Evolutionary conservation across 2,113 vertebrate species (phyloP).

Genomic region (Lagopus leucura): DNA sequence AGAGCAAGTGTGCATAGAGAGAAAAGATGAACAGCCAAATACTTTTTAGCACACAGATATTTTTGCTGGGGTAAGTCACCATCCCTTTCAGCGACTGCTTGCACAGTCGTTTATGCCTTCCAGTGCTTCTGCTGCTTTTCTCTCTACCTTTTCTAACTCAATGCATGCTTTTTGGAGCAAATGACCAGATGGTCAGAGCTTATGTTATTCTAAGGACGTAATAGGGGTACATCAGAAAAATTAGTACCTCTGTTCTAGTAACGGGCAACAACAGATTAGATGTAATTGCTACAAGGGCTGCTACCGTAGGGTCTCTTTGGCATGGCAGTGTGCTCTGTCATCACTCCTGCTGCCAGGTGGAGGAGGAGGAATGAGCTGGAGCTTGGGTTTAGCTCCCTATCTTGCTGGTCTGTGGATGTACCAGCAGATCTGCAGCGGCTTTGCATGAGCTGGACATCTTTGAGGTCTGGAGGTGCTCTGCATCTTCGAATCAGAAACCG

Average conservation of each 20-base stretch:
- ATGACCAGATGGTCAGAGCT: constrained; percentile 55
- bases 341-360: not conserved
- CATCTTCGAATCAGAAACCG: not conserved
- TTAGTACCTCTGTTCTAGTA: constrained; percentile 4
- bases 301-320: not conserved
- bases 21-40: not conserved
- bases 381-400: accelerated
- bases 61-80: not conserved
- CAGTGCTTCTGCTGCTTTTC: constrained; percentile 11
- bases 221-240: constrained; percentile 29
- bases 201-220: constrained; percentile 48
- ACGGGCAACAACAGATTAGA: constrained; percentile 1
- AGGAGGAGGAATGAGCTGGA: not conserved
- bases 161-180: not conserved
- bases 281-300: not conserved
- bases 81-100: not conserved
- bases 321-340: not conserved
- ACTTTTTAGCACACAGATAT: not conserved
- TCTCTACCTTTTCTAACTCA: constrained; percentile 2
- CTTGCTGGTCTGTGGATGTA: not conserved
- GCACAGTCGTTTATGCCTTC: not conserved
- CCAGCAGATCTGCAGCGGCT: not conserved
- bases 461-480: not conserved
- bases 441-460: not conserved
- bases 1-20: not conserved